These are phyloP conservation scores for Pelagia noctiluca DNA, from an alignment of 30 jellyfish, hydroid and myxozoan genomes.

Conservation along the genomic window DNA sequence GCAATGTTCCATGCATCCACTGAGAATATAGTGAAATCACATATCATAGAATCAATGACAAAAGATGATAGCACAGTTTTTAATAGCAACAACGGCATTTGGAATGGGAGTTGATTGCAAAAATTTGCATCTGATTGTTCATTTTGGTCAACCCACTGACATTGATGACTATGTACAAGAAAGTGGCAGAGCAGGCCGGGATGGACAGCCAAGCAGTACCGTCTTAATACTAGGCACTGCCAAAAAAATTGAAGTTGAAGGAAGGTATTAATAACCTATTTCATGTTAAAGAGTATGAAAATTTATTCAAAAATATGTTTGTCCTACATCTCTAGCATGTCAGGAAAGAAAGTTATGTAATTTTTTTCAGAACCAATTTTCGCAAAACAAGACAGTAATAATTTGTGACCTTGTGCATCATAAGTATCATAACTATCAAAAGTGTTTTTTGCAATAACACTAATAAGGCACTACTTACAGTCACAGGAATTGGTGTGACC, in stretches of 20 bases:
- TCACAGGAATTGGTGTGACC: not conserved
- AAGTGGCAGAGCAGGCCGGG: constrained; percentile 19
- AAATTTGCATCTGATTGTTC: not conserved
- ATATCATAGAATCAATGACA: not conserved
- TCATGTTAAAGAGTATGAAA: no score
- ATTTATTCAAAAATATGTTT: no score
- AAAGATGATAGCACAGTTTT: not conserved
- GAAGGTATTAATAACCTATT: no score
- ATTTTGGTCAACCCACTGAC: not conserved
- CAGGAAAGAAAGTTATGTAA: not conserved
- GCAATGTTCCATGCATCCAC: constrained; percentile 7
- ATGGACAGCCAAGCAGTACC: not conserved
- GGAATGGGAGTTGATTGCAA: constrained; percentile 17
- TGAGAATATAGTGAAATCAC: not conserved
- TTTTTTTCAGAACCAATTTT: not conserved
- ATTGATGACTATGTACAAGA: constrained; percentile 7
- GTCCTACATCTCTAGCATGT: no score
- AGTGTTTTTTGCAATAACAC: constrained; percentile 5
- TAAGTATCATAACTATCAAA: not conserved
- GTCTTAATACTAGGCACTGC: no score
- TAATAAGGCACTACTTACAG: not conserved
- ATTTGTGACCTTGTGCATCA: constrained; percentile 23
- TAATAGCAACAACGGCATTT: not conserved
- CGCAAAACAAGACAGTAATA: not conserved
- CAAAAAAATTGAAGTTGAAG: no score